Evolutionary conservation across 2,888 invertebrate genomes (phyloP).

Genomic region (Lumbricus terrestris): DNA sequence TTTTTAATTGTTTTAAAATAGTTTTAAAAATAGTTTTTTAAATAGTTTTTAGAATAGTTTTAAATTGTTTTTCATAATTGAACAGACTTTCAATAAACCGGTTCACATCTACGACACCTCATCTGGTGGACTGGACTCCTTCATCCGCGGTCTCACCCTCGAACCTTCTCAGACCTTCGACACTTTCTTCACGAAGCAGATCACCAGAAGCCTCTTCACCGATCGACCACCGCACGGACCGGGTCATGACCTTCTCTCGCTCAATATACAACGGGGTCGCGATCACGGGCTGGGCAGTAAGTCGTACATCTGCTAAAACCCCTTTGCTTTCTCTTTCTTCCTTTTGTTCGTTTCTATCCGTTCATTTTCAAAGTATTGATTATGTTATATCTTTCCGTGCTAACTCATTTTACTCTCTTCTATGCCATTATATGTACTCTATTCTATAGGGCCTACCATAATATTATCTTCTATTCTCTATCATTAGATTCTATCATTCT

Average conservation of each 20-base stretch:
- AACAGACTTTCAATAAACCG: slow-evolving; percentile 88
- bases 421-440: no score
- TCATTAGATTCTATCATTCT: no score
- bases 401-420: no score
- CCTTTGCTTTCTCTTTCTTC: not conserved
- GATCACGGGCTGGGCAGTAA: slow-evolving; percentile 77
- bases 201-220: slow-evolving; percentile 62
- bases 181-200: slow-evolving; percentile 82
- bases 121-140: slow-evolving; percentile 39
- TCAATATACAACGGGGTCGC: slow-evolving; percentile 83
- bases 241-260: slow-evolving; percentile 75
- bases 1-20: no score
- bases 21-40: no score
- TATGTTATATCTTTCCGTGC: no score
- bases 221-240: slow-evolving; percentile 35
- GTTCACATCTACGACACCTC: slow-evolving; percentile 72
- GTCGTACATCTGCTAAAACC: not conserved
- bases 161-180: slow-evolving; percentile 79
- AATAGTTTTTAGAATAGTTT: no score
- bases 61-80: not conserved
- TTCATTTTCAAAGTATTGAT: not conserved
- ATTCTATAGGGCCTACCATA: no score
- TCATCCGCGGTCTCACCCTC: slow-evolving; percentile 55
- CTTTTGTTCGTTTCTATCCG: not conserved
- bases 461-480: no score